phyloP scores from a whole-genome alignment of 2,888 invertebrate species.

The Diaprepes abbreviatus region DNA sequence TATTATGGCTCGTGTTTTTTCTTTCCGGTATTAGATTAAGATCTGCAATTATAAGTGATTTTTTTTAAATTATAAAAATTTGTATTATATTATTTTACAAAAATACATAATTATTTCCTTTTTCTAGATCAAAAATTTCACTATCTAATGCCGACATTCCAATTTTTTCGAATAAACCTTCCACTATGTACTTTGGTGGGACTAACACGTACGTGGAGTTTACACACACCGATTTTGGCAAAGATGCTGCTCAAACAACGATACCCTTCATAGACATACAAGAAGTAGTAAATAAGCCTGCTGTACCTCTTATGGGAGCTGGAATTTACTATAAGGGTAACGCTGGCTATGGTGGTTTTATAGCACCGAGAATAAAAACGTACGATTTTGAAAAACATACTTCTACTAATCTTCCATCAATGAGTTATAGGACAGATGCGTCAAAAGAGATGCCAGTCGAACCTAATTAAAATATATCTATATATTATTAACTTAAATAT shows the following conservation, averaged over 20 bases:
- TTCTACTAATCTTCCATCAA: conserved; percentile 65
- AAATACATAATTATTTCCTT: too few species aligned
- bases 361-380: conserved; percentile 81
- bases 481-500: too few species aligned
- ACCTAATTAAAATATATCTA: neutral
- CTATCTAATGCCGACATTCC: conserved; percentile 77
- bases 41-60: too few species aligned
- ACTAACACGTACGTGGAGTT: conserved; percentile 66
- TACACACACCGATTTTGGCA: conserved; percentile 76
- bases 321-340: conserved; percentile 83
- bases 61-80: too few species aligned
- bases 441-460: neutral
- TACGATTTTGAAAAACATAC: conserved; percentile 80
- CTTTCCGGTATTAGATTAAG: too few species aligned
- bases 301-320: conserved; percentile 79
- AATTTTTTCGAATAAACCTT: conserved; percentile 67
- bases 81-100: too few species aligned
- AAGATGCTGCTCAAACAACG: conserved; percentile 84
- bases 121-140: conserved; percentile 71
- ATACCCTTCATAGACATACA: conserved; percentile 86
- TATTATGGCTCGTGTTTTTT: too few species aligned
- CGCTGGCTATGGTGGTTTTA: conserved; percentile 79
- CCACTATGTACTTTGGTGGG: conserved; percentile 37
- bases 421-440: neutral
- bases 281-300: conserved; percentile 75